These are phyloP conservation scores for Cephus pygmeus DNA, from an alignment of 2,888 invertebrate genomes.

Conservation along the genomic window DNA sequence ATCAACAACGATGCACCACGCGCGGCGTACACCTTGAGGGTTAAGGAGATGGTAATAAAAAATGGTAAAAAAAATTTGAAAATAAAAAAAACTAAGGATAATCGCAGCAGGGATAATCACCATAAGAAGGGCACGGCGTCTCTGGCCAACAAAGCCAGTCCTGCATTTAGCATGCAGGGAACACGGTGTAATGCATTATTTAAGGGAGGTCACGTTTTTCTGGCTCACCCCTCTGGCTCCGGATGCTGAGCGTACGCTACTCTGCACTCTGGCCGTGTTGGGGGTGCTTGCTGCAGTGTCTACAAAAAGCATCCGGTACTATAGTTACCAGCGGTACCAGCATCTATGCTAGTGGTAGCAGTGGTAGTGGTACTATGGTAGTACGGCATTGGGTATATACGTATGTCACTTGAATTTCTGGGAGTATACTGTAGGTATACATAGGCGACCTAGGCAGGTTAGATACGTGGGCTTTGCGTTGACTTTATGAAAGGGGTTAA, in stretches of 20 bases:
- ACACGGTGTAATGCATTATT: slow-evolving; percentile 38
- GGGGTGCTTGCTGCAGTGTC: not conserved
- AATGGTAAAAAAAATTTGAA: not conserved
- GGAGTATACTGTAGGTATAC: not conserved
- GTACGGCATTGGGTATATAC: not conserved
- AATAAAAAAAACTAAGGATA: not conserved
- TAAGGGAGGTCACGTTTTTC: slow-evolving; percentile 38
- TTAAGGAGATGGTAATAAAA: not conserved
- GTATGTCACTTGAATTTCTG: not conserved
- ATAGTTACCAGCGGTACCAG: not conserved
- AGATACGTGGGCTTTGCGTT: not conserved
- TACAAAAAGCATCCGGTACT: not conserved
- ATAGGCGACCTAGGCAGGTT: not conserved
- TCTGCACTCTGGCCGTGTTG: not conserved
- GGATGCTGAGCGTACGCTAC: not conserved
- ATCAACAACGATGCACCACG: not conserved
- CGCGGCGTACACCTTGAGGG: not conserved
- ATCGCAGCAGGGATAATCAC: not conserved
- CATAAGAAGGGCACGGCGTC: not conserved
- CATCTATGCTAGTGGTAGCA: not conserved
- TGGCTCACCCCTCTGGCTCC: slow-evolving; percentile 15
- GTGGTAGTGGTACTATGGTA: not conserved
- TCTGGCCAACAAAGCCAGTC: not conserved
- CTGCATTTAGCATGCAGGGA: slow-evolving; percentile 15
- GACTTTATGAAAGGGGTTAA: not conserved